phyloP scores from a whole-genome alignment of 1,140 invertebrate species.

The Conus ventricosus region DNA sequence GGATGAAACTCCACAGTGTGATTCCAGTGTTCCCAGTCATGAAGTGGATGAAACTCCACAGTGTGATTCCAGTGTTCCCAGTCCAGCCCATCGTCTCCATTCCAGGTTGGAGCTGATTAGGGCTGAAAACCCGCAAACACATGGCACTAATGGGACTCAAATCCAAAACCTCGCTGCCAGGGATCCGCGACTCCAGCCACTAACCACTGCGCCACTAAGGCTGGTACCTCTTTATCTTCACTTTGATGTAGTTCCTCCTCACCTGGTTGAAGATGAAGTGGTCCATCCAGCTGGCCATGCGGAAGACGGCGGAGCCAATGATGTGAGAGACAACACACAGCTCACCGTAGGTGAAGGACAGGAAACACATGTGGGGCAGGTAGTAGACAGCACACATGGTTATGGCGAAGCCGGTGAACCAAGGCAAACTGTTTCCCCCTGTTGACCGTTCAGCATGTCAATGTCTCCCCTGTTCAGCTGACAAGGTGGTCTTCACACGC shows the following conservation, averaged over 20 bases:
- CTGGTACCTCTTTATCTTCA: neutral
- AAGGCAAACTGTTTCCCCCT: neutral
- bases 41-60: too few relatives aligned
- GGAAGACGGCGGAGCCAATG: neutral
- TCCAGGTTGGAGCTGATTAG: too few relatives aligned
- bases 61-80: too few relatives aligned
- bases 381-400: neutral
- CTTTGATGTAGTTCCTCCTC: neutral
- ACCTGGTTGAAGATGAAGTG: constrained; percentile 10
- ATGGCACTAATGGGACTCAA: too few relatives aligned
- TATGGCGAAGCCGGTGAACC: neutral
- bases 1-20: too few relatives aligned
- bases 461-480: too few relatives aligned
- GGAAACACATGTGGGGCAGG: constrained; percentile 13
- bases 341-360: constrained; percentile 25
- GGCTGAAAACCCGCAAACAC: too few relatives aligned
- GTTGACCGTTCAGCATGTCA: neutral
- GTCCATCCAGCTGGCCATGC: neutral
- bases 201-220: too few relatives aligned
- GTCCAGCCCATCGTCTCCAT: too few relatives aligned
- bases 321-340: constrained; percentile 24
- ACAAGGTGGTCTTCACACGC: neutral
- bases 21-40: too few relatives aligned
- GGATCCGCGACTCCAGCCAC: too few relatives aligned
- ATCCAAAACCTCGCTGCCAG: too few relatives aligned